Percentiles rank a stretch among this genome's conserved stretches.
phyloP scores from a whole-genome alignment of 1,140 invertebrate species.

The Dinothrombium tinctorium region DNA sequence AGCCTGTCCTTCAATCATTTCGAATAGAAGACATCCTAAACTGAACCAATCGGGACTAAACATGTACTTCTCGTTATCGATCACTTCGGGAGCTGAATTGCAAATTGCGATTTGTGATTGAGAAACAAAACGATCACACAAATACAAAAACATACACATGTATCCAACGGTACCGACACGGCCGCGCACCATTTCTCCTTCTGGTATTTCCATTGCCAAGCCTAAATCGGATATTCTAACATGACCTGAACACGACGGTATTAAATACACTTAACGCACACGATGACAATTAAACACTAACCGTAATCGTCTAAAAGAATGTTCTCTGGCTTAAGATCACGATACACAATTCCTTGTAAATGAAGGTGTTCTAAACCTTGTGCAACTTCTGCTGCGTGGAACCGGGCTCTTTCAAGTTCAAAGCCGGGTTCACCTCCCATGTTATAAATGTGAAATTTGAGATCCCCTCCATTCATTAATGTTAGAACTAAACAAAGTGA shows the following conservation, averaged over 20 bases:
- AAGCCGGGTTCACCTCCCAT: conserved; percentile 92
- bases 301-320: conserved; percentile 29
- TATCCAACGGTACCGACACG: conserved; percentile 92
- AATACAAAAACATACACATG: conserved; percentile 43
- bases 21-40: conserved; percentile 87
- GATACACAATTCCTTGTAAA: conserved; percentile 40
- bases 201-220: conserved; percentile 86
- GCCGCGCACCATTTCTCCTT: conserved; percentile 86
- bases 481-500: conserved; percentile 91
- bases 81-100: conserved; percentile 81
- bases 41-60: conserved; percentile 99
- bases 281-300: conserved; percentile 15
- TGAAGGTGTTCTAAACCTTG: conserved; percentile 80
- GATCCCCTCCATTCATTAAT: conserved; percentile 97
- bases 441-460: conserved; percentile 99
- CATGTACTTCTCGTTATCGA: conserved; percentile 94
- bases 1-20: conserved; percentile 98
- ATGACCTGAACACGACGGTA: conserved; percentile 24
- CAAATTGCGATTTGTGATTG: no score
- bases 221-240: conserved; percentile 85
- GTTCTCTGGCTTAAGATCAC: conserved; percentile 30
- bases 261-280: background rate
- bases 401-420: conserved; percentile 66
- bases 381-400: conserved; percentile 85
- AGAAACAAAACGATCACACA: no score